phyloP scores from a whole-genome alignment of 53 echinoderm and acorn worm genomes.

The Apostichopus leukothele region DNA sequence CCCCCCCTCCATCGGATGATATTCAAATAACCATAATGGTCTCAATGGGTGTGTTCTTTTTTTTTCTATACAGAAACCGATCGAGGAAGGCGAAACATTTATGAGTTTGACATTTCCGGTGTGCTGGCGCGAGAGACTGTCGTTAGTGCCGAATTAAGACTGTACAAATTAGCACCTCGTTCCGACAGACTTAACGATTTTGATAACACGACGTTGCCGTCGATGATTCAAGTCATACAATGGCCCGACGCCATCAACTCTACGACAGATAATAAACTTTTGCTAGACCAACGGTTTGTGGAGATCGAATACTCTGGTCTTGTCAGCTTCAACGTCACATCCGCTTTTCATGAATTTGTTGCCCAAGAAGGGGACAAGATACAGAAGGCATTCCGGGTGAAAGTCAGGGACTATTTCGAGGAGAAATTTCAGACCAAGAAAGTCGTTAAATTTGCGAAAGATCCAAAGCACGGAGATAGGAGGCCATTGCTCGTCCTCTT shows the following conservation, averaged over 20 bases:
- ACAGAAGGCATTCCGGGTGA: slow-evolving; percentile 45
- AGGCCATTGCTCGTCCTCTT: slow-evolving; percentile 43
- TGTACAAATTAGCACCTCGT: slow-evolving; percentile 69
- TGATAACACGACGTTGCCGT: slow-evolving; percentile 36
- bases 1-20: no score
- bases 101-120: slow-evolving; percentile 79
- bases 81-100: slow-evolving; percentile 60
- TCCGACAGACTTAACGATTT: not conserved
- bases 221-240: slow-evolving; percentile 55
- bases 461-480: slow-evolving; percentile 32
- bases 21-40: not conserved
- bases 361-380: slow-evolving; percentile 37
- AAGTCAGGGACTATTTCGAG: slow-evolving; percentile 40
- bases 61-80: slow-evolving; percentile 53
- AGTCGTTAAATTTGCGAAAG: slow-evolving; percentile 47
- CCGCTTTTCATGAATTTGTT: slow-evolving; percentile 58
- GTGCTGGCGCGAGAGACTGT: slow-evolving; percentile 77
- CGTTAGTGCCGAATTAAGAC: slow-evolving; percentile 74
- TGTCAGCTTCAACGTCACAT: slow-evolving; percentile 80
- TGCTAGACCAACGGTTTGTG: slow-evolving; percentile 67
- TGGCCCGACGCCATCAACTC: slow-evolving; percentile 44
- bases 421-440: slow-evolving; percentile 41
- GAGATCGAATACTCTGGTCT: slow-evolving; percentile 66
- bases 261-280: slow-evolving; percentile 44
- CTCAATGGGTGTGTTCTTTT: not conserved